These are phyloP conservation scores for Casuarius casuarius DNA, from an alignment of 2,113 vertebrate species.

Conservation along the genomic window DNA sequence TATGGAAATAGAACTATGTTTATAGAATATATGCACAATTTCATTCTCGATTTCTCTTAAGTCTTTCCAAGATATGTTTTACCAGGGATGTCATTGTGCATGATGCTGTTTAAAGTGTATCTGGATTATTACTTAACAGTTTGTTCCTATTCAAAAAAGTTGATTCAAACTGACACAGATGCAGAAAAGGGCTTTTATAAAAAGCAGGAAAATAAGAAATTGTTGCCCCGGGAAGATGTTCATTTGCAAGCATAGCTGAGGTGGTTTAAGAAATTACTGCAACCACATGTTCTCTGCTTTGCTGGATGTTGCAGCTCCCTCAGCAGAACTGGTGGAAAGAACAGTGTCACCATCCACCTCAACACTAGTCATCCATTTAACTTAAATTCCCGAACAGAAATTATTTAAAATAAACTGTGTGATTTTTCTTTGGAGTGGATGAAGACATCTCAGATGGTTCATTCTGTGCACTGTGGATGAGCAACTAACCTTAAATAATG, in stretches of 20 bases:
- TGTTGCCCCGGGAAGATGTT: not conserved
- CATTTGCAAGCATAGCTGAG: not conserved
- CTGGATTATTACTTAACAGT: not conserved
- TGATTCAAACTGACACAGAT: not conserved
- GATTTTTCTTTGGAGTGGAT: not conserved
- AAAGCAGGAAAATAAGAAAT: not conserved
- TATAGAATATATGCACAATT: not conserved
- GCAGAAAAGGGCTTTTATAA: not conserved
- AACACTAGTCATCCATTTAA: not conserved
- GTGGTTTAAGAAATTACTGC: not conserved
- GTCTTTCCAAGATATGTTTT: not conserved
- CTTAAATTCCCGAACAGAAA: not conserved
- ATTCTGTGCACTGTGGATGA: not conserved
- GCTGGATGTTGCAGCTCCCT: not conserved
- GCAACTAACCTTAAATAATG: not conserved
- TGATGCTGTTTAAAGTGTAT: not conserved
- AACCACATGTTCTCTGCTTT: not conserved
- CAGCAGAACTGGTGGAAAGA: not conserved
- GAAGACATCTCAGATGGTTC: not conserved
- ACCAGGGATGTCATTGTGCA: not conserved
- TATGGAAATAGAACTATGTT: not conserved
- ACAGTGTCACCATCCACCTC: not conserved
- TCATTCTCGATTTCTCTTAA: not conserved
- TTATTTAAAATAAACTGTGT: not conserved
- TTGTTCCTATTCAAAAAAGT: conserved; percentile 5